Evolutionary conservation across 1,140 invertebrate genomes (phyloP).

Genomic region (Paracyclopina nana): DNA sequence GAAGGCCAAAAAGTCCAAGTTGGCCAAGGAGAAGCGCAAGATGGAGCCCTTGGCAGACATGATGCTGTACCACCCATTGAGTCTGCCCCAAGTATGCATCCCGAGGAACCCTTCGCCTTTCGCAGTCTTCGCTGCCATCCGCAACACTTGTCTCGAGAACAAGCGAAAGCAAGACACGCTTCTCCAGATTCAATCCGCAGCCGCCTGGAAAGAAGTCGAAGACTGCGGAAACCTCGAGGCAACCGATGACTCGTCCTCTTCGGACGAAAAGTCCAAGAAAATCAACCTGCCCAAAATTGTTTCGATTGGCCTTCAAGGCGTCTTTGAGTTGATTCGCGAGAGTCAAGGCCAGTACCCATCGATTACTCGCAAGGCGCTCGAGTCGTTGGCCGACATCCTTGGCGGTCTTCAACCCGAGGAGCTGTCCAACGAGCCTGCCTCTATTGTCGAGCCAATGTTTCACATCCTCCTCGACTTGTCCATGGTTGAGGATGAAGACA

Average conservation of each 20-base stretch:
- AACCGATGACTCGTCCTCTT: neutral
- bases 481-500: slow-evolving; percentile 37
- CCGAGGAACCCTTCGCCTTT: slow-evolving; percentile 4
- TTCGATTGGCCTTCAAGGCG: slow-evolving; percentile 64
- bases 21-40: neutral
- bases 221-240: neutral
- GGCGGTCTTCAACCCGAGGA: slow-evolving; percentile 74
- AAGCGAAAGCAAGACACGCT: slow-evolving; percentile 15
- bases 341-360: slow-evolving; percentile 53
- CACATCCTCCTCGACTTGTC: slow-evolving; percentile 6
- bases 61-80: too few species aligned
- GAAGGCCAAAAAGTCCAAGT: neutral
- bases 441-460: slow-evolving; percentile 36
- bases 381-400: slow-evolving; percentile 66
- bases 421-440: slow-evolving; percentile 45
- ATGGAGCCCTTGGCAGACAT: neutral
- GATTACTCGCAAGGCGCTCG: slow-evolving; percentile 65
- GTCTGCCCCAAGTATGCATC: neutral
- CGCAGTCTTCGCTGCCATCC: slow-evolving; percentile 11
- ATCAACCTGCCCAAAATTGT: slow-evolving; percentile 44
- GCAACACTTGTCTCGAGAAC: slow-evolving; percentile 12
- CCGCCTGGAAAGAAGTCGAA: neutral
- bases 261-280: neutral
- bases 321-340: slow-evolving; percentile 76
- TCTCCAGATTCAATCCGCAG: slow-evolving; percentile 1